A percentile compares a stretch with the other conserved stretches of the same genome.
phyloP scores from a whole-genome alignment of 2,888 invertebrate genomes.

The Drosophila cyrtoloma region DNA sequence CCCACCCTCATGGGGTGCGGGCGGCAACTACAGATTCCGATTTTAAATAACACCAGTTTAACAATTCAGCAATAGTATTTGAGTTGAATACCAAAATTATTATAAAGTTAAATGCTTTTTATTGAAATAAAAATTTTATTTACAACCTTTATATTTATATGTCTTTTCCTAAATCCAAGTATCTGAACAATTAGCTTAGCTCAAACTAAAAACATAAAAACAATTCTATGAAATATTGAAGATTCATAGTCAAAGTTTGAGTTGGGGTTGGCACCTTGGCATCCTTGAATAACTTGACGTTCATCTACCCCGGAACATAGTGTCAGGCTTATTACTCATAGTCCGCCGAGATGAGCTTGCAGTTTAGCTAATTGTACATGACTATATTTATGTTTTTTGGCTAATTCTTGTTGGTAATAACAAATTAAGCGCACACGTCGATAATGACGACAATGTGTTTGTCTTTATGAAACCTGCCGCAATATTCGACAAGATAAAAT shows the following conservation, averaged over 20 bases:
- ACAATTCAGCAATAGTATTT: not conserved
- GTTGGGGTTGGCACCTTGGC: not conserved
- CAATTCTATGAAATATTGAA: not conserved
- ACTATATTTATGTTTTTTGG: conserved; percentile 38
- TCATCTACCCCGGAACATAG: conserved; percentile 54
- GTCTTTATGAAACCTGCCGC: conserved; percentile 67
- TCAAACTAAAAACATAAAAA: not conserved
- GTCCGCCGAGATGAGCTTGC: conserved; percentile 65
- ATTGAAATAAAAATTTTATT: conserved; percentile 25
- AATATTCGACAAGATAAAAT: conserved; percentile 38
- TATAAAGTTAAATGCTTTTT: not conserved
- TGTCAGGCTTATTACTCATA: conserved; percentile 20
- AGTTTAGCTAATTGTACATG: conserved; percentile 72
- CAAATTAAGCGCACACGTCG: conserved; percentile 66
- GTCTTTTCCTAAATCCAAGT: not conserved
- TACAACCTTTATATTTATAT: not conserved
- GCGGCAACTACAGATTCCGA: conserved; percentile 56
- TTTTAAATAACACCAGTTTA: conserved; percentile 24
- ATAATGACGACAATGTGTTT: conserved; percentile 35
- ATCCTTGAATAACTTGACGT: conserved; percentile 48
- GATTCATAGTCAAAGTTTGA: not conserved
- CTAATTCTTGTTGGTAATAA: conserved; percentile 63
- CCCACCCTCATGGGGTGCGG: conserved; percentile 54
- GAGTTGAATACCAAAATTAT: not conserved
- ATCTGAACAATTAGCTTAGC: not conserved